Percentiles rank a stretch among this genome's conserved stretches.
phyloP scores from a whole-genome alignment of 2,113 vertebrate genomes.

The Cyphomyrus plagiostoma region DNA sequence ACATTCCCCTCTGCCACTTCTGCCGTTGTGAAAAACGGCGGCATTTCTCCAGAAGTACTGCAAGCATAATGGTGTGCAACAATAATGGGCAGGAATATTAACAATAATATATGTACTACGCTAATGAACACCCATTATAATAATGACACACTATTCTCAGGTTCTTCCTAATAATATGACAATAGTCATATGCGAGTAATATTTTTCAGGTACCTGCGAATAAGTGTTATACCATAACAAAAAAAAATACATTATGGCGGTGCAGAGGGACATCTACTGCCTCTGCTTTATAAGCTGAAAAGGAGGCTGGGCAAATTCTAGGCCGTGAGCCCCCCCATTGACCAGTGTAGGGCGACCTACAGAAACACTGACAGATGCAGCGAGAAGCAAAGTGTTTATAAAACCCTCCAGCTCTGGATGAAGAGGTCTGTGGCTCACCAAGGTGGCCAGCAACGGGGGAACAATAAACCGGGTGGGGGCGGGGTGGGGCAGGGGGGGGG shows the following conservation, averaged over 20 bases:
- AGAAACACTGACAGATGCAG: constrained; percentile 37
- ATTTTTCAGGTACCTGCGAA: not conserved
- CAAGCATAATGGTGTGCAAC: not conserved
- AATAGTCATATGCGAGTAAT: not conserved
- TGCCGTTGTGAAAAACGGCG: not conserved
- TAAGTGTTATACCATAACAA: not conserved
- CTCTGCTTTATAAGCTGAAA: not conserved
- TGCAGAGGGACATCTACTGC: not conserved
- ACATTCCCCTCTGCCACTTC: not conserved
- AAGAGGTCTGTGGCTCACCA: not conserved
- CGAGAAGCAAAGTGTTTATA: constrained; percentile 36
- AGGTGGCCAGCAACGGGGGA: not conserved
- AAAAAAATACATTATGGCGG: not conserved
- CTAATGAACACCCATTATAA: not conserved
- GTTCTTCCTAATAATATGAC: not conserved
- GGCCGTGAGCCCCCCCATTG: not conserved
- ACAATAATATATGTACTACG: not conserved
- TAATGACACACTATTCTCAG: not conserved
- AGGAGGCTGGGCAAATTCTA: not conserved
- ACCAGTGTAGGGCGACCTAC: not conserved
- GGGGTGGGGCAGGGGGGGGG: not conserved
- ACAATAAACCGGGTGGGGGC: constrained; percentile 21
- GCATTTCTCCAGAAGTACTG: not conserved
- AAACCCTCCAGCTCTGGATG: constrained; percentile 29
- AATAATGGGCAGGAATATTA: not conserved